Evolutionary conservation across 1,140 invertebrate genomes (phyloP), one percentile per base, ranked within the genome.

Genomic region (Panulirus ornatus): DNA sequence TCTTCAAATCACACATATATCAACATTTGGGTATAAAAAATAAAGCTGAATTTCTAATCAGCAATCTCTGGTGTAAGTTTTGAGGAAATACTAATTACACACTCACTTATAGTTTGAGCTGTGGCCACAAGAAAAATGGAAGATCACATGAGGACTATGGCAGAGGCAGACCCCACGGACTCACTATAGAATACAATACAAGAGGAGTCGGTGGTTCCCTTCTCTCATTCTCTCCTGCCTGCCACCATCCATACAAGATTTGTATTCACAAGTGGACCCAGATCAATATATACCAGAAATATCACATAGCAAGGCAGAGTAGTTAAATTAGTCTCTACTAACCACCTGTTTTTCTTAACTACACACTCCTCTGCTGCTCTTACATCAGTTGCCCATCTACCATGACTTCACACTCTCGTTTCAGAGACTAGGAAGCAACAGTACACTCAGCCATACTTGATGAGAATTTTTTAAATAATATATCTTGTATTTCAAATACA

Each of bases 251-350:
- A 36, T 54, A 84, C 79, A 76, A 47, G 84, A n/a, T 83, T 89
- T 89, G 78, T 88, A 88, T 79, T 88, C 51, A 88, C 73, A 78
- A 88, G 85, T 89, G 88, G 88, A 89, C 88, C 88, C 88, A 83
- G 81, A 63, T 89, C 88, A 84, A 44, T 83, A 83, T 89, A 83
- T 84, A 83, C 79, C 66, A 89, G 70, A 89, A 81, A 89, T 89
- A 89, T 89, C 88, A 89, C 88, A 89, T 89, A 89, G 88, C 88
- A 89, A 89, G 88, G 88, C 88, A 89, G 88, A 89, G 88, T 89
- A 89, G 88, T 83, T 89, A 89, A 75, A 89, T 71, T 82, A 83
- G 79, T 89, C 88, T 89, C 88, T 73, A 83, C 36, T 89, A 89
- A 89, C 88, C 88, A 83, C 88, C 88, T 89, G 88, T 89, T 81